Evolutionary conservation across 2,888 invertebrate genomes (phyloP), one percentile per base, ranked within the genome.

Genomic region (Dorcus hopei): DNA sequence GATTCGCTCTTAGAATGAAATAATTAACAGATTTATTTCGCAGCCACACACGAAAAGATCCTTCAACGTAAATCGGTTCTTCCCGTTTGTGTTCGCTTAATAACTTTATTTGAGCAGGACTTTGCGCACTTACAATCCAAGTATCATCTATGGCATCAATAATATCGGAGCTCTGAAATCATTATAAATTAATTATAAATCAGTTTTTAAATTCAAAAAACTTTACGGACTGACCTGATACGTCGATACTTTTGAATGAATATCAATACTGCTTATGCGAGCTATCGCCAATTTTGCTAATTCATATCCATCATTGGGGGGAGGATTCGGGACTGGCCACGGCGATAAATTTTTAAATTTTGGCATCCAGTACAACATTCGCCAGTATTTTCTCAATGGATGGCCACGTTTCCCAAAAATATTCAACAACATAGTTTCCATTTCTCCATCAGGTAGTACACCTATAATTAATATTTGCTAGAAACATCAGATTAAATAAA

Each of bases 341-440:
- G 97, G 97, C 55, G 91, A 92, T 0, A 90, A 77, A 73, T 96
- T 88, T 73, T 88, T 92, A 74, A 99, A 94, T 77, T 98, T 99
- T 0, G 97, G 96, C 88, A 91, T 88, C 92, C 91, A 92, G 70
- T 92, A 92, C 86, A 90, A 85, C 89, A 92, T 90, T 9, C 90
- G 81, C 88, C 90, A 88, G 71, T 83, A 89, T 71, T 89, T 91
- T 55, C 90, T 80, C 4, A 90, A 73, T 0, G 91, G 90, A 71
- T 84, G 83, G 0, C 91, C 91, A 64, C 87, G 80, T 19, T 80
- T 80, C 0, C 98, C 97, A 79, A 97, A 99, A 49, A 90, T 85
- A 70, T 90, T 91, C 1, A 89, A 71, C 7, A 99, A 79, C 77
- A 94, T 88, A 53, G 85, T 82, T 72, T 95, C 91, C 81, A 93